Evolutionary conservation across 30 jellyfish, hydroid and myxozoan species (phyloP), one percentile per base, ranked within the genome.

Genomic region (Hydractinia echinata): DNA sequence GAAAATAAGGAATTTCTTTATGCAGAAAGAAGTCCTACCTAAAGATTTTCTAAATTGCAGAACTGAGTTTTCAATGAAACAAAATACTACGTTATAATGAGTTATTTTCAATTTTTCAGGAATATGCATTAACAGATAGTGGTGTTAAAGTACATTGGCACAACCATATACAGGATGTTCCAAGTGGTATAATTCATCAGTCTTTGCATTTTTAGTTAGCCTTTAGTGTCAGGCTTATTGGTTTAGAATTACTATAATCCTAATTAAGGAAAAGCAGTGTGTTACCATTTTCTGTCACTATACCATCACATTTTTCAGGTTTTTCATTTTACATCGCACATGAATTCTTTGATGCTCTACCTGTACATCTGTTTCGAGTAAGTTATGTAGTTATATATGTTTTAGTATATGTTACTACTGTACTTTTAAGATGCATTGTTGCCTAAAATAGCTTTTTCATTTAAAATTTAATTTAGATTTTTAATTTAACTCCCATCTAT

Each of bases 331-430:
- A 56, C 54, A 56, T 90, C 39, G 95, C 97, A 1, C 97, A 90
- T 64, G 97, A 90, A 66, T 90, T 90, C 54, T 90, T 90, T 53
- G 97, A 90, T 62, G 97, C 97, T 11, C 71, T 90, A 64, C 97
- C 97, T 3, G 90, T 90, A 4, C 96, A 90, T 64, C 81, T 85
- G 21, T 90, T 90, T 84, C 71, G 67, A 90, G 97, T 90, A 60
- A n/a, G 76, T 71, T n/a, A 16, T 58, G 15, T 58, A 16, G 44
- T 30, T 30, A 30, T 30, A 30, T 13, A 58, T 11, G 69, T 58
- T 16, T 58, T 58, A 58, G 69, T 58, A 11, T 58, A 16, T 13
- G 3, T 16, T 13, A 11, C 19, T 58, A 58, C 18, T 58, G 69
- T 13, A 58, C 18, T 16, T 11, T 58, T 13, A 16, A 16, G 18